Base-by-base conservation (phyloP, 1,140 invertebrate species). In the Halictus rubicundus region DNA sequence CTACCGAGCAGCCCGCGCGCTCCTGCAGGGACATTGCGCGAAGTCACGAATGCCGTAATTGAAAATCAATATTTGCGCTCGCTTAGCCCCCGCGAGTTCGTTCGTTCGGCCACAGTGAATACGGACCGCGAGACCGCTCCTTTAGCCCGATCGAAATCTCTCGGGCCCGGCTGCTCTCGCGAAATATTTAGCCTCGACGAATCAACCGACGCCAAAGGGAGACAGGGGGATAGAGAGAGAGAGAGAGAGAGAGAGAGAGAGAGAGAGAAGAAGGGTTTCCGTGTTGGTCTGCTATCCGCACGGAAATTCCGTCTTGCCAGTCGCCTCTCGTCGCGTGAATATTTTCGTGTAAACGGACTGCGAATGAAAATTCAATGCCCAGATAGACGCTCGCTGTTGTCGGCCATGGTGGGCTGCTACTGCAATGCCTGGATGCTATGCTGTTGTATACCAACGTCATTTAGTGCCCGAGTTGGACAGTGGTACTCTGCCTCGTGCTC, bases 51-150 rank as follows among this genome's bases (percentile, higher is more conserved):
- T 90, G 61, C 80, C 74, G 86, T 91, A 91, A 91, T 91, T 91
- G 90, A 91, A 91, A 91, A 91, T 91, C 90, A 91, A 91, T 91
- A 91, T 91, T 90, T 88, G 87, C 88, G 84, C 89, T 89, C 78
- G 87, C 85, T 90, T 87, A 68, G 86, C 60, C 23, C 42, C 46
- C 82, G 82, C 79, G 71, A 23, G 39, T 66, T 25, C 37, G 9
- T 19, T 52, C 49, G 49, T 10, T 14, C 32, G 42, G 42, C 42
- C 12, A 2, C 71, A 80, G 57, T 25, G 46, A 23, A 27, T 23
- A 42, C 39, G 25, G 52, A 14, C 21, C n/a, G 63, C 71, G 54
- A 70, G 52, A 46, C 42, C 54, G 27, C 42, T 60, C 14, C 37
- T n/a, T 60, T 21, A 9, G 23, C n/a, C n/a, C 70, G 83, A 73